Conservation (phyloP, 1,140 invertebrate genomes). For the Oncopeltus fasciatus region DNA sequence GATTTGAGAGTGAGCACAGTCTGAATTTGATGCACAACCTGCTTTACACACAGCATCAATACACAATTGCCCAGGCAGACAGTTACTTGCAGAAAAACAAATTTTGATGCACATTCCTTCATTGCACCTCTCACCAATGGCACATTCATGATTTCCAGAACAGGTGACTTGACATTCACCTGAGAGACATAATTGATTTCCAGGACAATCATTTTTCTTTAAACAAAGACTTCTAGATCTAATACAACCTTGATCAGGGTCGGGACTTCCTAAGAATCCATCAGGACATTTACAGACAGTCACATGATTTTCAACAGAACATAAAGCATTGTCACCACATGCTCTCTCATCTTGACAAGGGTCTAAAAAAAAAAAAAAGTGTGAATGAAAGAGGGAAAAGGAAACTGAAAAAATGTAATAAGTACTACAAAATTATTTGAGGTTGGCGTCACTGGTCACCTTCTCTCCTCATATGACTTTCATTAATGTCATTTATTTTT, state of each 20-base stretch:
- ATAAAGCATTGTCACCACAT: conserved; percentile 73
- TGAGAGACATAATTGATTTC: conserved; percentile 54
- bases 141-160: conserved; percentile 50
- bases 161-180: conserved; percentile 63
- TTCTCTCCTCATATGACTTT: too few species aligned
- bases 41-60: conserved; percentile 64
- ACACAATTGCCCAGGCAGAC: conserved; percentile 75
- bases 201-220: conserved; percentile 47
- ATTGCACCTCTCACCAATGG: conserved; percentile 66
- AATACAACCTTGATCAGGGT: conserved; percentile 79
- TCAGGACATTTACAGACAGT: conserved; percentile 61
- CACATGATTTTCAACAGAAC: conserved; percentile 53
- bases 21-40: conserved; percentile 65
- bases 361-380: conserved; percentile 34
- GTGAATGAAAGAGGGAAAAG: too few species aligned
- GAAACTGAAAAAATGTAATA: too few species aligned
- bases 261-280: conserved; percentile 70
- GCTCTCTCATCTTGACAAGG: conserved; percentile 58
- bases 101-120: conserved; percentile 66
- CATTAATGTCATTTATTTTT: too few species aligned
- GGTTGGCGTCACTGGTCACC: too few species aligned
- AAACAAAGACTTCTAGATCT: conserved; percentile 51
- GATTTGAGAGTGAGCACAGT: conserved; percentile 64
- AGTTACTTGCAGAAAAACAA: conserved; percentile 78
- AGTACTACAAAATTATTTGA: too few species aligned